Base-by-base conservation (phyloP, 2,797 vertebrate species). In the Limosa lapponica region DNA sequence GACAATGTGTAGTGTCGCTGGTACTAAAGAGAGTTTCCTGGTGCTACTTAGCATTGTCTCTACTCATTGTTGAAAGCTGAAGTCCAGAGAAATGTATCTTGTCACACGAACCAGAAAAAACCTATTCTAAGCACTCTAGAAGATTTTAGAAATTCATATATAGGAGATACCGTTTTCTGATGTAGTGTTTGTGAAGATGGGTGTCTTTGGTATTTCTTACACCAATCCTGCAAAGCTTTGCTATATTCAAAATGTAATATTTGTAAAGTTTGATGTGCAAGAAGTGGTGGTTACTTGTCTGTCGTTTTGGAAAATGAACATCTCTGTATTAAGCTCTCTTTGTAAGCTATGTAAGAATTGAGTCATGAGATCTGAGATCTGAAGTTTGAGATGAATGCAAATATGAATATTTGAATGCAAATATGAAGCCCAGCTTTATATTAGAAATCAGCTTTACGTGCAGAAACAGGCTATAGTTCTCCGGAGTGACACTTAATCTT, bases 161-260 rank as follows among this genome's bases (percentile, higher is more conserved):
- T 13, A 41, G 32, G 23, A 48, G 15, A 49, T 20, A 16, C 0
- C 49, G 16, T 34, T 90, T 81, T 66, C 19, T 79, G 13, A 41
- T 39, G 5, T 34, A 20, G 13, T 23, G 9, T 43, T 82, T 44
- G 8, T 49, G 23, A 84, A 89, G 65, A 19, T 48, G 25, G 8
- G n/a, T 30, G 3, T 48, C 13, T 11, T 41, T 37, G 10, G 4
- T 61, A 22, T 51, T 85, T 0, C 0, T 78, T 71, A 20, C 12
- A 59, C 3, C 5, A 67, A 12, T 51, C 19, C 44, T 52, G 10
- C 30, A 52, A 67, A 75, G 13, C 3, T 84, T 83, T 55, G 15
- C 4, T 71, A 0, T 39, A 41, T 61, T 57, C 2, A 27, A 5
- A 44, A 27, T 11, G 1, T 44, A 79, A 13, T 48, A 28, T 44